Evolutionary conservation across 2,888 invertebrate species (phyloP), one percentile per base, ranked within the genome.

Genomic region (Diplolepis rosae): DNA sequence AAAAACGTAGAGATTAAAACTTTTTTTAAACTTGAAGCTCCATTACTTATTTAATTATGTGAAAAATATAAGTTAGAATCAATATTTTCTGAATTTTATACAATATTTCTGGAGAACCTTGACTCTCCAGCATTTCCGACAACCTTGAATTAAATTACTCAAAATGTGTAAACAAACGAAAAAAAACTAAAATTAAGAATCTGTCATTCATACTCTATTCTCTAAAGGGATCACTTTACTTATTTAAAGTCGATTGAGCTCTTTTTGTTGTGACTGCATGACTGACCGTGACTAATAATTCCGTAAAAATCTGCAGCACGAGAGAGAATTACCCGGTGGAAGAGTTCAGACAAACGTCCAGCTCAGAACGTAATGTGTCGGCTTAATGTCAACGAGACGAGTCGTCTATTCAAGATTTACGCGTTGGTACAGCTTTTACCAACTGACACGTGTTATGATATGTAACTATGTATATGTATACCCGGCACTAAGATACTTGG

Each of bases 321-420:
- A 6, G 61, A 35, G 56, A 42, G 61, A 61, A 61, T 61, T 61
- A 42, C 61, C 39, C 7, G 39, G 39, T 24, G 76, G 66, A 71
- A 71, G 65, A 74, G 71, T 68, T 75, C 73, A 69, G 69, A 67
- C 66, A 65, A 68, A 66, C 69, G 67, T 73, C 66, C 42, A 56
- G 52, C 71, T 72, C 76, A 74, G 82, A 77, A 74, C 75, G 81
- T 81, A 81, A 78, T 79, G 74, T 79, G 82, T 79, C 81, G 79
- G 83, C 82, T 83, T 82, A 79, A 80, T 80, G 81, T 83, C 83
- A 82, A 70, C 78, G 77, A 71, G 73, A 77, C 78, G 80, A 68
- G 68, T 81, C 76, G 70, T 70, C 79, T 82, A 79, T 79, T 78
- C 78, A 68, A 51, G 65, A 71, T 65, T 71, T 54, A 45, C 67